Conservation (phyloP, 2,113 vertebrate genomes). For the Sorex fumeus region DNA sequence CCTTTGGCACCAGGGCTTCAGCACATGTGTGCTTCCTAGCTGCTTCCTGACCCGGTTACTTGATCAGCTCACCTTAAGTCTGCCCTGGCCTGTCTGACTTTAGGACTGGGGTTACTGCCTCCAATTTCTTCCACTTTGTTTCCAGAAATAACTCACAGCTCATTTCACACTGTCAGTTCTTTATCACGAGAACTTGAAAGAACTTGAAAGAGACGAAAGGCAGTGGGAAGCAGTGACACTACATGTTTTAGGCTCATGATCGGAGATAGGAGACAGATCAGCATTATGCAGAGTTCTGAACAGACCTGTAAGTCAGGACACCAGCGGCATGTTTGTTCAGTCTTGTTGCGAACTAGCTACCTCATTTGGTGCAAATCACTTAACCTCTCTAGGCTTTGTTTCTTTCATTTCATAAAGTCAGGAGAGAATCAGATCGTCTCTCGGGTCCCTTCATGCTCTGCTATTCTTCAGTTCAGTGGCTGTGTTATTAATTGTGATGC, state of each 20-base stretch:
- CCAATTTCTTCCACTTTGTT: conserved; percentile 46
- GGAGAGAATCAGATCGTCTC: neutral
- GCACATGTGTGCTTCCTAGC: neutral
- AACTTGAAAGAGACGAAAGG: neutral
- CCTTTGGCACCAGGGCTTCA: neutral
- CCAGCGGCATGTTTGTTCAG: neutral
- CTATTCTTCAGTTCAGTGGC: conserved; percentile 26
- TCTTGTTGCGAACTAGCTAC: neutral
- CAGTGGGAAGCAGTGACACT: neutral
- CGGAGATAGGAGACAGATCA: neutral
- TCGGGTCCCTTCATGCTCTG: neutral
- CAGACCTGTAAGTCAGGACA: neutral
- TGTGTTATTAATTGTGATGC: conserved; percentile 39
- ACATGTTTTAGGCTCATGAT: neutral
- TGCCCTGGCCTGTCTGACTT: neutral
- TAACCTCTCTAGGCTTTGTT: neutral
- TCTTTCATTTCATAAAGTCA: neutral
- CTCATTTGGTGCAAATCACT: conserved; percentile 7
- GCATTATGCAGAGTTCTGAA: neutral
- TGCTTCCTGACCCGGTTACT: neutral
- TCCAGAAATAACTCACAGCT: conserved; percentile 2
- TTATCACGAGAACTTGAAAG: neutral
- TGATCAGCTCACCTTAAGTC: neutral
- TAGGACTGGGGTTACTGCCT: neutral
- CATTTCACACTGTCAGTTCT: neutral